Base-by-base conservation (phyloP, 1,140 invertebrate species). In the Polyergus mexicanus region DNA sequence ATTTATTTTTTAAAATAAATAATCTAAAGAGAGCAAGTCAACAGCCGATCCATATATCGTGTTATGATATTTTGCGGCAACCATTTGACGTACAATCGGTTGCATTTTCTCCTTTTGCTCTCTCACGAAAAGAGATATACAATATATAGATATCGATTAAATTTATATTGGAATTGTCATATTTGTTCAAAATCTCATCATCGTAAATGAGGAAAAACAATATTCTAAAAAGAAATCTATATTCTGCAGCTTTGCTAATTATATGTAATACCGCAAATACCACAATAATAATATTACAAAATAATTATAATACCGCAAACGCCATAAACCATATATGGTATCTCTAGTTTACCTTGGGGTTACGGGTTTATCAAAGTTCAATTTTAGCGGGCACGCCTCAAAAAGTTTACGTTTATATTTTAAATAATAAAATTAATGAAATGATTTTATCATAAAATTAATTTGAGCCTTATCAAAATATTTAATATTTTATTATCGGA, bases 61-160 rank as follows among this genome's bases (percentile, higher is more conserved):
- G 69, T 80, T 32, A 32, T 58, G 72, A 85, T 51, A 68, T 78
- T 85, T 88, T 54, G 86, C 84, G 88, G 71, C 62, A 63, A 32
- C 83, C 28, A 81, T 89, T 87, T 86, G 85, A 89, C 69, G 72
- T 81, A 85, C 75, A 69, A 88, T 75, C 86, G 75, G 75, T 85
- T 75, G 60, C 62, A 80, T 47, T 25, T 71, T 85, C 75, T 68
- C 69, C 62, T 84, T 89, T 85, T 68, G 25, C 71, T 71, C 47
- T 81, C 41, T 62, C 11, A 19, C 25, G 10, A 28, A 41, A 35
- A 32, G n/a, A 69, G 2, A 32, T 32, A 32, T 32, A 32, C 25
- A 28, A 28, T 32, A 32, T 32, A 32, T 32, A n/a, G n/a, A n/a
- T n/a, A n/a, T 38, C 38, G 68, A 74, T 68, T 81, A 80, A n/a